These are phyloP conservation scores for Apamea epomidion DNA, from an alignment of 2,888 invertebrate species.

Conservation along the genomic window DNA sequence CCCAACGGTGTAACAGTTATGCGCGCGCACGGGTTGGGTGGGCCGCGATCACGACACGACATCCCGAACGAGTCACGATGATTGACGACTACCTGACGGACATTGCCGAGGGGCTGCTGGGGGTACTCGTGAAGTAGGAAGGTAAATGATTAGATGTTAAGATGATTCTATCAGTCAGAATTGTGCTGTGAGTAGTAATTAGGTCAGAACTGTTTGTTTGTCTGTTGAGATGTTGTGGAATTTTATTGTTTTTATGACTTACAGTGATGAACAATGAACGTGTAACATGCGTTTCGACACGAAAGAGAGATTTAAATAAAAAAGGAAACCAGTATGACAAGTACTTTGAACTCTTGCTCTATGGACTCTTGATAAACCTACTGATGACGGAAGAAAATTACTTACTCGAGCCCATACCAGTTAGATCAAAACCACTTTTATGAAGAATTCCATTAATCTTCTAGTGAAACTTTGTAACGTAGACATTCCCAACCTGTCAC, in stretches of 20 bases:
- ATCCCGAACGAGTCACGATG: constrained; percentile 81
- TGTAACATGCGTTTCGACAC: background rate
- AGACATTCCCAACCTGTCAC: constrained; percentile 39
- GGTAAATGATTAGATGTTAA: constrained; percentile 59
- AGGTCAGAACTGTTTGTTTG: constrained; percentile 41
- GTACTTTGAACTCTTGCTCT: background rate
- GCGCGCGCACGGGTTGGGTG: constrained; percentile 78
- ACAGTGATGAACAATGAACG: constrained; percentile 1
- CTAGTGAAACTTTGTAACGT: background rate
- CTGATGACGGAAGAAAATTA: background rate
- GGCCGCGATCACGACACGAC: constrained; percentile 77
- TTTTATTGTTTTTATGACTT: constrained; percentile 11
- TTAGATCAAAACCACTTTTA: background rate
- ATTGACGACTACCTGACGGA: constrained; percentile 81
- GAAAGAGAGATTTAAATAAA: background rate
- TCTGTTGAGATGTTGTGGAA: constrained; percentile 9
- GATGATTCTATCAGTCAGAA: constrained; percentile 62
- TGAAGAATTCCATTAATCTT: background rate
- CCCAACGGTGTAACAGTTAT: constrained; percentile 73
- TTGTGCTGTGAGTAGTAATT: constrained; percentile 55
- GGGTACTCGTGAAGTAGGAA: constrained; percentile 58
- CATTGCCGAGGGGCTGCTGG: constrained; percentile 66
- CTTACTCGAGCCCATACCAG: background rate
- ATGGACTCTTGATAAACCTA: background rate
- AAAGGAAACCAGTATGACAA: background rate